These are phyloP conservation scores for Pagetopsis macropterus DNA, from an alignment of 2,797 vertebrate species.

Conservation along the genomic window DNA sequence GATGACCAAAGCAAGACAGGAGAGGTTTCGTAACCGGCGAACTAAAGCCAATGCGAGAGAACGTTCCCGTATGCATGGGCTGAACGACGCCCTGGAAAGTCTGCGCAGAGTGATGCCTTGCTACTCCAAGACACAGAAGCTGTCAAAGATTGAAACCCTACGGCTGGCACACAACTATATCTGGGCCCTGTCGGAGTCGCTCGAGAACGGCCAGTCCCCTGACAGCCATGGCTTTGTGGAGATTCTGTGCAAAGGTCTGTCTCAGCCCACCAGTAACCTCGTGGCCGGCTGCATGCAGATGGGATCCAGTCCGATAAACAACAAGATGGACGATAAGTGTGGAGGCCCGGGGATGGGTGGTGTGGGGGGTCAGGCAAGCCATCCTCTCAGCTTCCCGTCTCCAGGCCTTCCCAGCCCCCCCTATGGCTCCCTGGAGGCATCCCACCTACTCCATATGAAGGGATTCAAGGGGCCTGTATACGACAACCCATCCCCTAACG, in stretches of 20 bases:
- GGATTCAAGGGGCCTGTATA: constrained; percentile 89
- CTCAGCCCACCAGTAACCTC: constrained; percentile 96
- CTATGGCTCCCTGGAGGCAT: constrained; percentile 91
- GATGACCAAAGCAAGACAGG: constrained; percentile 95
- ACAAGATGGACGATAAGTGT: constrained; percentile 91
- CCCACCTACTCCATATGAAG: constrained; percentile 92
- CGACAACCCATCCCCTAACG: constrained; percentile 87
- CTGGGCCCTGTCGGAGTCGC: constrained; percentile 96
- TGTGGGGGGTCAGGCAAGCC: constrained; percentile 72
- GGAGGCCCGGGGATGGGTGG: constrained; percentile 69
- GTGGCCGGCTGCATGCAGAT: constrained; percentile 96
- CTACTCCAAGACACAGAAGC: constrained; percentile 97
- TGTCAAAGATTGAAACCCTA: constrained; percentile 97
- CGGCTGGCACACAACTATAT: constrained; percentile 96
- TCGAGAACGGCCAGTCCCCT: constrained; percentile 90
- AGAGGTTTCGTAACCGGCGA: constrained; percentile 90
- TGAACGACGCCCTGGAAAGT: constrained; percentile 95
- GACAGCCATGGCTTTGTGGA: constrained; percentile 94
- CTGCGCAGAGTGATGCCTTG: constrained; percentile 96
- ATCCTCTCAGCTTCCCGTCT: constrained; percentile 90
- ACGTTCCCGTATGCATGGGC: constrained; percentile 93
- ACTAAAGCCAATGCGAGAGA: constrained; percentile 97
- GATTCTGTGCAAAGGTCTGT: constrained; percentile 97
- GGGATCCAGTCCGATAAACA: constrained; percentile 84
- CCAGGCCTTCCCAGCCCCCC: constrained; percentile 95